Base-by-base conservation (phyloP, 2,797 vertebrate species). In the Malurus splendens region DNA sequence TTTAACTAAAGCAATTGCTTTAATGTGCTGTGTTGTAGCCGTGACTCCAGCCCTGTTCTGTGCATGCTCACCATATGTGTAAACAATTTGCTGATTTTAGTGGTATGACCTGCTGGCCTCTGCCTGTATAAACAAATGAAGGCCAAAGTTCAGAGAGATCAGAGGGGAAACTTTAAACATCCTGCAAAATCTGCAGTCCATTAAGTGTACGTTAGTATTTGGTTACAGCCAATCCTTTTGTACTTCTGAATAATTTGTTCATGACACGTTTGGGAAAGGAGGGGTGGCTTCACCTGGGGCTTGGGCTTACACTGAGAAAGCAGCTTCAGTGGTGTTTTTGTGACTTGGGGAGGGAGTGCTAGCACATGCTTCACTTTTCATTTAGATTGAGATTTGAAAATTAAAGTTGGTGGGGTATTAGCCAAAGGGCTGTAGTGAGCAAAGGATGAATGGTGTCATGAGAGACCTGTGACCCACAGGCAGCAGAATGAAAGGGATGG, bases 61-160 rank as follows among this genome's bases (percentile, higher is more conserved):
- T 91, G 77, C 10, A 4, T 92, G 90, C 81, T 82, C 32, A 18
- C 93, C 94, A 94, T 92, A 81, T 95, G 95, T 94, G 94, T 92
- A 95, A 95, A 96, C 89, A 90, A 6, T 82, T 94, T 90, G 87
- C 92, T 95, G 93, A 66, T 93, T 90, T 83, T 93, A 91, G 42
- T 93, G 89, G 77, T 95, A 54, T 83, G 93, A 94, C 93, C 94
- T 90, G 11, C 67, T 92, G 84, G 81, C 90, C 91, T 95, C 68
- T 64, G 83, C 38, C 64, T 91, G 76, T 93, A 67, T 95, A 96
- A 97, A 97, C 95, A 97, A 94, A 94, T 71, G 79, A 59, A 95
- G 95, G 95, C 67, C 94, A 95, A 95, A 96, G 96, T 96, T 93
- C 95, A 96, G 89, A 76, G 71, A 97, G 94, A 96, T 88, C 94